Evolutionary conservation across 2,113 vertebrate genomes (phyloP), one percentile per base, ranked within the genome.

Genomic region (Camelus dromedarius): DNA sequence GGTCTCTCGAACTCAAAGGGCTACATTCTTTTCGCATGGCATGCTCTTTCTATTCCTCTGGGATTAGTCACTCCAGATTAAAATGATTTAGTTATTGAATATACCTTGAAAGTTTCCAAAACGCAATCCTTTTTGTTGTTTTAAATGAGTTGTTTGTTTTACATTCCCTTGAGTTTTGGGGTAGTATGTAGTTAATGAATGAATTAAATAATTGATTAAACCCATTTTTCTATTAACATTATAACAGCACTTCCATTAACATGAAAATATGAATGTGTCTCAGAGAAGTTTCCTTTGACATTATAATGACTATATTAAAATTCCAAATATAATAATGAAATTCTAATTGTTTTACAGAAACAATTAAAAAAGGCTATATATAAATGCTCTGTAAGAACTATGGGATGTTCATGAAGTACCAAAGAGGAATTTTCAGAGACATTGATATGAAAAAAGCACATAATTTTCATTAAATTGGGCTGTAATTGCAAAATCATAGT

Each of bases 231-330:
- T 91, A 96, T 97, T 97, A 97, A 94, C 96, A 95, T 96, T 96
- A 54, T 96, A 97, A 95, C 14, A 90, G 89, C 30, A 90, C 54
- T 95, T 94, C 94, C 89, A 96, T 96, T 95, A 97, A 96, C 96
- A 95, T 97, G 95, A 97, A 97, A 97, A 97, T 98, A 93, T 97
- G 79, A 97, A 90, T 95, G 81, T 96, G 58, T 95, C 79, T 96
- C 69, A 85, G 86, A 97, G 89, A 97, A 93, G 50, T 96, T 97
- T 96, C 93, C 93, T 97, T 98, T 98, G 95, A 98, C 98, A 97
- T 98, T 97, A 95, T 97, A 98, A 97, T 98, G 91, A 97, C 95
- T 98, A n/a, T 95, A 97, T 98, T 98, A 97, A 98, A 97, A 94
- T 97, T 98, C 97, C 89, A 97, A 94, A 92, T 97, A 95, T 96